Conservation (phyloP, 2,888 invertebrate species). For the Thyatira batis region DNA sequence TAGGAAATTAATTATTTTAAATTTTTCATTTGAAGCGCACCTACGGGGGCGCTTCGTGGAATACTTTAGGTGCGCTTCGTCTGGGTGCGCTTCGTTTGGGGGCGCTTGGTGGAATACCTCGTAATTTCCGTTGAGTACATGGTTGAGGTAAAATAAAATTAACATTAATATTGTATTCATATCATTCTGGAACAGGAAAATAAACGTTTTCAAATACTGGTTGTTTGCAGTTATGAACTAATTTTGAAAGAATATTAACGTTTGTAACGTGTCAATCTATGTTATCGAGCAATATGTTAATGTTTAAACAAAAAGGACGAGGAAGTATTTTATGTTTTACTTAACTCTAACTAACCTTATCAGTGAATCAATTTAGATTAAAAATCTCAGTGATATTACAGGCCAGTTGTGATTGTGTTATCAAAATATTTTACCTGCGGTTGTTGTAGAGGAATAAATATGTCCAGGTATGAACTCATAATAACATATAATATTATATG, state of each 20-base stretch:
- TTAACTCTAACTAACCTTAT: background rate
- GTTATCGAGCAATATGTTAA: background rate
- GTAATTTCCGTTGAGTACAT: background rate
- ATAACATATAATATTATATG: background rate
- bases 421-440: background rate
- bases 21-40: too few relatives aligned
- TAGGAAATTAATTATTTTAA: too few relatives aligned
- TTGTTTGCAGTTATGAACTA: slow-evolving; percentile 2
- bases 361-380: background rate
- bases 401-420: background rate
- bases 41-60: too few relatives aligned
- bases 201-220: background rate
- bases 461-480: background rate
- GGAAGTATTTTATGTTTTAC: background rate
- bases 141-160: background rate
- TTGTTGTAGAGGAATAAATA: background rate
- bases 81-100: too few relatives aligned
- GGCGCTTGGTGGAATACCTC: background rate
- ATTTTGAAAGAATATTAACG: background rate
- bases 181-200: background rate
- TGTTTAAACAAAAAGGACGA: too few relatives aligned
- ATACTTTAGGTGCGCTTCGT: too few relatives aligned
- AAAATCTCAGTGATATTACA: background rate
- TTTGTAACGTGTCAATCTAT: background rate
- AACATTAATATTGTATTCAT: background rate